Base-by-base conservation (phyloP, 2,797 vertebrate species). In the Protosalanx chinensis region DNA sequence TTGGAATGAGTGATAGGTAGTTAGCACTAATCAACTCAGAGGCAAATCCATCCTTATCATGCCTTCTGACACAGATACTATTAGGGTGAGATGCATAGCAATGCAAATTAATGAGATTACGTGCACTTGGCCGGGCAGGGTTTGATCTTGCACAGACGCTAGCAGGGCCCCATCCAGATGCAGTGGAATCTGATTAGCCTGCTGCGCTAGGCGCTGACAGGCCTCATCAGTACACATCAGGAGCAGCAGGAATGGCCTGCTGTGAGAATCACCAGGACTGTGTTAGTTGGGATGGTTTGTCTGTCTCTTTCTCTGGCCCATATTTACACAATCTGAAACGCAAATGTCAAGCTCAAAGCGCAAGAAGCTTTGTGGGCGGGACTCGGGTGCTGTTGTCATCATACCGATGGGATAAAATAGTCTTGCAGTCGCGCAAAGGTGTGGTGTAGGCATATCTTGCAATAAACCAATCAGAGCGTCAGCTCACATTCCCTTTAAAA, bases 11-110 rank as follows among this genome's bases (percentile, higher is more conserved):
- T 46, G 41, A 46, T 46, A 46, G 41, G 41, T 46, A 70, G 81
- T 77, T 76, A 76, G 74, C 70, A 74, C 81, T 89, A 89, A 91
- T 88, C 80, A 89, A 83, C 82, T 73, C 72, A 73, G 79, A 75
- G 83, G 84, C 79, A 73, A n/a, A 80, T 79, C 81, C 68, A 60
- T 89, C 86, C 89, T 85, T 86, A 90, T 90, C 88, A 87, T 85
- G 85, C 87, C 82, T 81, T 87, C 85, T 86, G 90, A 90, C 84
- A 82, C 83, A 90, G 86, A 91, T 91, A 86, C 69, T 73, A 88
- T 91, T 91, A 91, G 87, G 41, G 75, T 77, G 76, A 91, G 90
- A 91, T 85, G 83, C 89, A 92, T 85, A 87, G 88, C 84, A 82
- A 89, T 89, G 86, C 64, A 33, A 84, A 82, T 86, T 92, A 81